These are phyloP conservation scores for Pithys albifrons DNA, from an alignment of 2,113 vertebrate genomes.

Conservation along the genomic window DNA sequence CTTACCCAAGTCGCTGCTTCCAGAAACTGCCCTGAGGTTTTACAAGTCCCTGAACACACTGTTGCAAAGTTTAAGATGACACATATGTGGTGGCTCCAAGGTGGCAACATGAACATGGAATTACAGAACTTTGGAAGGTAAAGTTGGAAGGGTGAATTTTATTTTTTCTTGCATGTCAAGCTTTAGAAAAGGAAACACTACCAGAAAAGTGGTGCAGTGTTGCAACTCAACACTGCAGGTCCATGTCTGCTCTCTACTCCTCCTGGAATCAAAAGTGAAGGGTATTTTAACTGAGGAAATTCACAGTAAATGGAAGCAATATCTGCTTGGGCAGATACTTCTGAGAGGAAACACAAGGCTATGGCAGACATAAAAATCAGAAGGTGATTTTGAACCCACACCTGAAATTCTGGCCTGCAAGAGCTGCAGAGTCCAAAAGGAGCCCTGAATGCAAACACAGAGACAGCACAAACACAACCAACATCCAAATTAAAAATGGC, in stretches of 20 bases:
- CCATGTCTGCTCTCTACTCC: accelerated
- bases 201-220: background rate
- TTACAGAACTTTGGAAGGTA: background rate
- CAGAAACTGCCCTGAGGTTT: slow-evolving; percentile 22
- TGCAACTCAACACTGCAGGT: background rate
- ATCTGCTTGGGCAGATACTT: background rate
- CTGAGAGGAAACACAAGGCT: background rate
- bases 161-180: background rate
- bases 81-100: background rate
- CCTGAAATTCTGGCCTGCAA: background rate
- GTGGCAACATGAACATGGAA: accelerated
- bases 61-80: background rate
- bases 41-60: background rate
- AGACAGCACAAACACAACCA: background rate
- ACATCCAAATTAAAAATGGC: background rate
- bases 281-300: background rate
- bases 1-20: slow-evolving; percentile 10
- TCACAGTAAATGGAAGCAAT: background rate
- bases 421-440: background rate
- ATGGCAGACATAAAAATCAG: background rate
- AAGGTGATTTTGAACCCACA: background rate
- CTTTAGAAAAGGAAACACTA: background rate
- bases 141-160: background rate
- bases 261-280: background rate
- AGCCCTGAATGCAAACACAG: background rate